Evolutionary conservation across 2,113 vertebrate genomes (phyloP).

Genomic region (Ovis aries): DNA sequence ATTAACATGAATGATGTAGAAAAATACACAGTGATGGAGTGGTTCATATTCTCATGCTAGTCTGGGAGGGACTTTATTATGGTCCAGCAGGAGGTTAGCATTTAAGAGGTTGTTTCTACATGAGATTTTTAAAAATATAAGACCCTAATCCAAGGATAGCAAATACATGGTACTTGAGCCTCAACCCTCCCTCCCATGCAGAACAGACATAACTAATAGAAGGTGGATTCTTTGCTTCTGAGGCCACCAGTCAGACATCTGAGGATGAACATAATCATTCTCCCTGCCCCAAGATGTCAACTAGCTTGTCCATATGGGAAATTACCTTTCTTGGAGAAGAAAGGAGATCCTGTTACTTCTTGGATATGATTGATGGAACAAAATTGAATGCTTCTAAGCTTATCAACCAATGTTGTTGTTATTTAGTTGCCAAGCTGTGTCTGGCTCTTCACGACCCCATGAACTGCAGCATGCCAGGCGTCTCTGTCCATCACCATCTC

Average conservation of each 20-base stretch:
- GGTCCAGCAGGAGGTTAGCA: neutral
- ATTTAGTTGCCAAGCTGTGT: neutral
- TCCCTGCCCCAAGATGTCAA: neutral
- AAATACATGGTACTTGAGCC: neutral
- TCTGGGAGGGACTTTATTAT: neutral
- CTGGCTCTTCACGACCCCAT: neutral
- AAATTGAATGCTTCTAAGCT: neutral
- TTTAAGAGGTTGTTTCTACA: neutral
- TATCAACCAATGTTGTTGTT: neutral
- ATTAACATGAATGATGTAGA: constrained; percentile 22
- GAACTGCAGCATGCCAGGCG: neutral
- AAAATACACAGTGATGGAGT: neutral
- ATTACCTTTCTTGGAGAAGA: neutral
- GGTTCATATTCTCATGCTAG: neutral
- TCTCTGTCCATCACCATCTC: neutral
- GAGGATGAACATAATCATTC: neutral
- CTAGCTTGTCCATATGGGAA: neutral
- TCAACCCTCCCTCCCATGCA: neutral
- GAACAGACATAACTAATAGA: neutral
- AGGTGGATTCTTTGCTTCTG: neutral
- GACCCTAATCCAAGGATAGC: neutral
- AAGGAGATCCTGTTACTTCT: neutral
- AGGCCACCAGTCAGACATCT: neutral
- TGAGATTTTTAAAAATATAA: neutral
- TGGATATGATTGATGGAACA: neutral